A percentile compares a stretch with the other conserved stretches of the same genome.
Conservation (phyloP, 2,113 vertebrate genomes). For the Microcebus ravelobensis region DNA sequence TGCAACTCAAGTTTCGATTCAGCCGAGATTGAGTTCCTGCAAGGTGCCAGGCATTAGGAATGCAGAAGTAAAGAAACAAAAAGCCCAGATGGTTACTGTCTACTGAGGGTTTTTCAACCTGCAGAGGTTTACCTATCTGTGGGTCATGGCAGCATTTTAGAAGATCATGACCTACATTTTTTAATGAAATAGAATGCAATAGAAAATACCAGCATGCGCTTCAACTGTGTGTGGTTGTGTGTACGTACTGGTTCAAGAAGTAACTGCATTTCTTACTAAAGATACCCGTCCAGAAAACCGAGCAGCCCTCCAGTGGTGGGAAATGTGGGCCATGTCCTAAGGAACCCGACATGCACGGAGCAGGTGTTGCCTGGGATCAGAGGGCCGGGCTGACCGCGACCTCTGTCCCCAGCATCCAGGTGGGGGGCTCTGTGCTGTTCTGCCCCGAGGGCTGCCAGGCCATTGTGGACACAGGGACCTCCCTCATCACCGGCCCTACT, state of each 20-base stretch:
- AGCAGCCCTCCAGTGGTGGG: not conserved
- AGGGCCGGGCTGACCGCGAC: rapidly evolving
- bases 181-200: not conserved
- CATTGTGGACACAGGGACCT: slow-evolving; percentile 88
- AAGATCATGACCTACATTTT: not conserved
- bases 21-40: not conserved
- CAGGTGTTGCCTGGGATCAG: too few relatives aligned
- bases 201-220: not conserved
- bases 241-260: not conserved
- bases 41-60: not conserved
- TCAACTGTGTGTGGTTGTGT: not conserved
- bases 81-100: not conserved
- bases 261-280: not conserved
- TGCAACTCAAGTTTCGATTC: not conserved
- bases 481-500: slow-evolving; percentile 83
- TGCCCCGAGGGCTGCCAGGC: slow-evolving; percentile 84
- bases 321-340: not conserved
- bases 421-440: slow-evolving; percentile 74
- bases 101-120: not conserved
- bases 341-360: too few relatives aligned
- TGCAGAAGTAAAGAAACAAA: not conserved
- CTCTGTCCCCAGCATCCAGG: slow-evolving; percentile 81
- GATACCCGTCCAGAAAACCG: not conserved
- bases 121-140: not conserved
- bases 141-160: not conserved